A percentile compares a stretch with the other conserved stretches of the same genome.
phyloP scores from a whole-genome alignment of 2,888 invertebrate genomes.

The Salpingus planirostris region DNA sequence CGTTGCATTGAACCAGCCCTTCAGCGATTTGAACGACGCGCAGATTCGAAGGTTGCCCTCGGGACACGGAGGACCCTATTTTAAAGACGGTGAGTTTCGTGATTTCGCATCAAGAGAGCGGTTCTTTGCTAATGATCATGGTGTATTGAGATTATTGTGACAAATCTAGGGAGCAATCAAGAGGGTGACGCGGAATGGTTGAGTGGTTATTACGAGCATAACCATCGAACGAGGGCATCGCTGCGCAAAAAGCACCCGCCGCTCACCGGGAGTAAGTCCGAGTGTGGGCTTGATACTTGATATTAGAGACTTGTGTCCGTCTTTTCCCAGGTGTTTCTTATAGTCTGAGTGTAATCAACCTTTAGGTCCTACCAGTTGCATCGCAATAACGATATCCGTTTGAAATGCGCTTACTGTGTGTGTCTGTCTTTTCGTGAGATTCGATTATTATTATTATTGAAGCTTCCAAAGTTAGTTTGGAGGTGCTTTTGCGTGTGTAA shows the following conservation, averaged over 20 bases:
- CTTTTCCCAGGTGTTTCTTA: constrained; percentile 14
- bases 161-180: too few species aligned
- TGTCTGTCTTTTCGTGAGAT: too few species aligned
- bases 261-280: constrained; percentile 31
- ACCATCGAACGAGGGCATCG: constrained; percentile 17
- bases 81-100: constrained; percentile 69
- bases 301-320: constrained; percentile 3
- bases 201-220: constrained; percentile 12
- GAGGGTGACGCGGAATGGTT: constrained; percentile 27
- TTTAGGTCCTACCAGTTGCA: too few species aligned
- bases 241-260: constrained; percentile 23
- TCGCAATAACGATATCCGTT: too few species aligned
- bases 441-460: too few species aligned
- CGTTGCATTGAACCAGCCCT: constrained; percentile 92
- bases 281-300: constrained; percentile 8
- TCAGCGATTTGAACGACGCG: constrained; percentile 67
- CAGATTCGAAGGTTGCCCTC: constrained; percentile 45
- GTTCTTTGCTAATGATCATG: too few species aligned
- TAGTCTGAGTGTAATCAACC: neutral
- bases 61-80: constrained; percentile 45
- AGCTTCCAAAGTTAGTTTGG: too few species aligned
- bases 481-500: too few species aligned
- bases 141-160: constrained; percentile 1
- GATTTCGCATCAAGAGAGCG: too few species aligned
- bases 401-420: too few species aligned